These are phyloP conservation scores for Pycnonotus jocosus DNA, from an alignment of 2,113 vertebrate species.

Conservation along the genomic window DNA sequence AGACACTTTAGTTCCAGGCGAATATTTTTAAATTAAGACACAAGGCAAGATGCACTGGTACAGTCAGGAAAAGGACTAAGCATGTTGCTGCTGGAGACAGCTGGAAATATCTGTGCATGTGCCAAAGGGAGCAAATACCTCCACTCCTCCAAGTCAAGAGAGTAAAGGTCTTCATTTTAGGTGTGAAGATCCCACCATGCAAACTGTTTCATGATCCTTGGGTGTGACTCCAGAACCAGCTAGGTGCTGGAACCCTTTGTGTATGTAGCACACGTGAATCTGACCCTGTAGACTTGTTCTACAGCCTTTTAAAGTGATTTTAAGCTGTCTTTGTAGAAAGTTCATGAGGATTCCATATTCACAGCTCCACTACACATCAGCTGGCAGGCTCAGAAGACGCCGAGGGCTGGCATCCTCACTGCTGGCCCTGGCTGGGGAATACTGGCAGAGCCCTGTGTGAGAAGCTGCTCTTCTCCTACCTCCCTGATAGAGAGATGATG, in stretches of 20 bases:
- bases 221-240: not conserved
- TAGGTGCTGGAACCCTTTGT: not conserved
- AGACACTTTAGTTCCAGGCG: not conserved
- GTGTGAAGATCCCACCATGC: not conserved
- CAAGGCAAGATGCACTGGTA: not conserved
- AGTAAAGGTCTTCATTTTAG: not conserved
- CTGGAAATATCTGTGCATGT: not conserved
- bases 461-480: not conserved
- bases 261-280: not conserved
- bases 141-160: not conserved
- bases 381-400: not conserved
- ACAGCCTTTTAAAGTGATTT: not conserved
- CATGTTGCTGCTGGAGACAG: rapidly evolving
- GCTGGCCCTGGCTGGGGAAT: not conserved
- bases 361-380: not conserved
- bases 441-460: not conserved
- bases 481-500: not conserved
- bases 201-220: not conserved
- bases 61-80: not conserved
- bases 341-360: not conserved
- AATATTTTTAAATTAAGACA: not conserved
- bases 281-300: not conserved
- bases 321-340: not conserved
- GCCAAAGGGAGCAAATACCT: not conserved
- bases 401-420: not conserved